Evolutionary conservation across 2,888 invertebrate genomes (phyloP), one percentile per base, ranked within the genome.

Genomic region (Drosophila testacea): DNA sequence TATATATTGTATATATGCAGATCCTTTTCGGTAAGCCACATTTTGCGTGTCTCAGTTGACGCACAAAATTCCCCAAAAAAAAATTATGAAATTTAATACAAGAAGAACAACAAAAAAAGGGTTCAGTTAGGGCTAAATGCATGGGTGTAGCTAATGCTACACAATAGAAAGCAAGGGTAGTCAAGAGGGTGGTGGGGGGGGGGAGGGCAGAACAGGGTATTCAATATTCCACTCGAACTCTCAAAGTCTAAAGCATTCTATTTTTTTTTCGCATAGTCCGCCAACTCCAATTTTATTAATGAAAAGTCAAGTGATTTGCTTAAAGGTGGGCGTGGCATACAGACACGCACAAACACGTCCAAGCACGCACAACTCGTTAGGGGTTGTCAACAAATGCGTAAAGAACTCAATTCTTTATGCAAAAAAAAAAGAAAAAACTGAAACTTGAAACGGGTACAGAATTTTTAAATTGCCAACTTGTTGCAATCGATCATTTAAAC

Each of bases 251-350:
- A 28, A 52, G 68, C 52, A 61, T 38, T 13, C 13, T 67, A 16
- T 16, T 73, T 67, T 68, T 74, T 61, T 50, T 55, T 32, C 22
- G 22, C 41, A 61, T 55, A 52, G 38, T 72, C 56, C 61, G 48
- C 69, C 69, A 73, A 76, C 75, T 84, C 73, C 84, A 84, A 83
- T 80, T 83, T 84, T 84, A 87, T 83, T 83, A 83, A 83, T 87
- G 83, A 83, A 83, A 83, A 83, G 82, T 83, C 83, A 83, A 83
- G 83, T 83, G 83, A 83, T 83, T 83, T 82, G 69, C 73, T 64
- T 36, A 62, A 69, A 78, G 51, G 55, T 69, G 82, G 86, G 87
- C 86, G 84, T 83, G 87, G 77, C 79, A 65, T 30, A 39, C 50
- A 59, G 57, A 55, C 62, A 44, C 66, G 47, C 57, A 63, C 36